Evolutionary conservation across 37 sponge, comb jelly and placozoan species (phyloP), one percentile per base, ranked within the genome.

Genomic region (Oscarella lobularis): DNA sequence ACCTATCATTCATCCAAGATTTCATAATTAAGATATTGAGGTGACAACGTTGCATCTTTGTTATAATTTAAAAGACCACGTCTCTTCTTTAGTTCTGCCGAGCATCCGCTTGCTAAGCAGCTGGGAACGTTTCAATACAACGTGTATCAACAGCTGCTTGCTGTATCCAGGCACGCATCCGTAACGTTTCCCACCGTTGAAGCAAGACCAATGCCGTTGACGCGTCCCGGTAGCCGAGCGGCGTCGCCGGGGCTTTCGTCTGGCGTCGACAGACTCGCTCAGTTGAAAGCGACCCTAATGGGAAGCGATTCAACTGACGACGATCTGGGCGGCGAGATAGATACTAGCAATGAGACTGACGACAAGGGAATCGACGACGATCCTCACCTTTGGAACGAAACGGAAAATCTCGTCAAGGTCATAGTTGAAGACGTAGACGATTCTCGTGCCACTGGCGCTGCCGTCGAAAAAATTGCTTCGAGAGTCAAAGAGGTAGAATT

Each of bases 81-180:
- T 68, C 4, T 68, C 4, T 5, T 14, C 33, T 5, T 37, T 66
- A 90, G 91, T 9, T 74, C 68, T 30, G 36, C 60, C 3, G 85
- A 91, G 37, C 92, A 91, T 41, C 92, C 92, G 4, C 71, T 91
- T 37, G 38, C 74, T 30, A 76, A 78, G 14, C 85, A 83, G 31
- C 78, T 91, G 38, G 92, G 83, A 0, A 84, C 83, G 74, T 78
- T 74, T 36, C 92, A 91, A 76, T 83, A 75, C 69, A 60, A 38
- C 6, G 72, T 91, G 2, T 82, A 68, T 35, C 72, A 76, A 68
- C n/a, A 74, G 38, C 73, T 91, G 29, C 72, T 73, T 41, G 74
- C 87, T 32, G 31, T 91, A 20, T 68, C 6, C 6, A 5, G 31
- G 5, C 71, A 20, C 20, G 20, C 20, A 9, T 20, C 9, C 9